Evolutionary conservation across 2,888 invertebrate genomes (phyloP), one percentile per base, ranked within the genome.

Genomic region (Sturmia bella): DNA sequence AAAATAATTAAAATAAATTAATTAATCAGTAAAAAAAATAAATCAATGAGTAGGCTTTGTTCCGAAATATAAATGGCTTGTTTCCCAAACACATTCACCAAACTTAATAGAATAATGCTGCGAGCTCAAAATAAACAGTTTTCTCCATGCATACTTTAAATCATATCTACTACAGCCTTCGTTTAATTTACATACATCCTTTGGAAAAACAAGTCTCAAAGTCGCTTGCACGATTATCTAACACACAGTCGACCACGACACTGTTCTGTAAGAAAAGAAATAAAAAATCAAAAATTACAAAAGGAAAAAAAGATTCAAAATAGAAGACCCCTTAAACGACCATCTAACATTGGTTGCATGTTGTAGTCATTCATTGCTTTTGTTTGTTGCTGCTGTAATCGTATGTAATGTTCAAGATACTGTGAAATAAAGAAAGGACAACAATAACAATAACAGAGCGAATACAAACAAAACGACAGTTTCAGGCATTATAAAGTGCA

Each of bases 401-500:
- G 68, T 74, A 57, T 75, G 74, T 75, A 70, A 72, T 78, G 48
- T 75, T 74, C 50, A 82, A 82, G 82, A 82, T 70, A 69, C 52
- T 45, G n/a, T n/a, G 43, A 73, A 61, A 48, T 39, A 69, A 56
- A 68, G 72, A 72, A 66, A 70, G 64, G 41, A 82, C 74, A 74
- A 74, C 70, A 77, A 69, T 39, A 74, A 69, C 41, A 80, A n/a
- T n/a, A n/a, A 64, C 39, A 64, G 69, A 59, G 17, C 43, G 52
- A 70, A 78, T 61, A 64, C 57, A 70, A 72, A 73, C 78, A 83
- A 84, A 61, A 82, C 76, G 74, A 83, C 80, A 80, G 63, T 83
- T 79, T 66, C 83, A 81, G 84, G 81, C 78, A 79, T 74, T 64
- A n/a, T n/a, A 37, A 43, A 68, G 37, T 17, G 17, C 17, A 77